A percentile compares a stretch with the other conserved stretches of the same genome.
phyloP scores from a whole-genome alignment of 2,113 vertebrate genomes.

The Thermophis baileyi region DNA sequence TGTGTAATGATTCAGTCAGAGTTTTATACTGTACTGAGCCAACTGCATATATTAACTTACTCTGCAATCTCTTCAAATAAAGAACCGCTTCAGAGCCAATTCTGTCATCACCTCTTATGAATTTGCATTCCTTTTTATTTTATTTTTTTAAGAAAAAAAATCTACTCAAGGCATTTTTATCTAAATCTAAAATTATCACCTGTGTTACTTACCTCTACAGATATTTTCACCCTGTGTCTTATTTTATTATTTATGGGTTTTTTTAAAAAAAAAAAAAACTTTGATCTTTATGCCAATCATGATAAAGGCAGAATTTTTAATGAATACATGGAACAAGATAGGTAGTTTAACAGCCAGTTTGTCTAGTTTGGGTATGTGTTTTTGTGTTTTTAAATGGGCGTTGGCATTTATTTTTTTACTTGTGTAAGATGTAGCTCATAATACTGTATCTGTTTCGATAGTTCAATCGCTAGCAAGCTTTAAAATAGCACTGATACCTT shows the following conservation, averaged over 20 bases:
- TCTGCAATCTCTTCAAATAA: conserved; percentile 51
- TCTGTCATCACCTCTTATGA: conserved; percentile 47
- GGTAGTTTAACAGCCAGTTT: conserved; percentile 74
- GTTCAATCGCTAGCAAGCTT: conserved; percentile 57
- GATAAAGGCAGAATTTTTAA: conserved; percentile 74
- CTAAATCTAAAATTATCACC: conserved; percentile 58
- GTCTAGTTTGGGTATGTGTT: conserved; percentile 59
- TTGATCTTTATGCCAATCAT: conserved; percentile 76
- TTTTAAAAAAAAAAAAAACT: conserved; percentile 54
- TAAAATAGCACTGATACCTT: conserved; percentile 39
- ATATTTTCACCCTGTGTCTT: conserved; percentile 64
- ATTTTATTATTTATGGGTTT: conserved; percentile 70
- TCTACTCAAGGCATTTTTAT: conserved; percentile 53
- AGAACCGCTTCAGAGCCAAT: conserved; percentile 52
- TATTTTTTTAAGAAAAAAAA: conserved; percentile 2
- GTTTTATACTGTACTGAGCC: neutral
- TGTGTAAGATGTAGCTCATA: conserved; percentile 71
- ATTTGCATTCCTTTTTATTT: conserved; percentile 46
- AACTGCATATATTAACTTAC: conserved; percentile 45
- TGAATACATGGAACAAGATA: conserved; percentile 67
- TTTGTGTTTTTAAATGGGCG: conserved; percentile 60
- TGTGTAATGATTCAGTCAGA: conserved; percentile 9
- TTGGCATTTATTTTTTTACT: conserved; percentile 76
- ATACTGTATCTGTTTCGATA: conserved; percentile 58
- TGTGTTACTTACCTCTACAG: conserved; percentile 66